Evolutionary conservation across 2,888 invertebrate species (phyloP).

Genomic region (Zaprionus bogoriensis): DNA sequence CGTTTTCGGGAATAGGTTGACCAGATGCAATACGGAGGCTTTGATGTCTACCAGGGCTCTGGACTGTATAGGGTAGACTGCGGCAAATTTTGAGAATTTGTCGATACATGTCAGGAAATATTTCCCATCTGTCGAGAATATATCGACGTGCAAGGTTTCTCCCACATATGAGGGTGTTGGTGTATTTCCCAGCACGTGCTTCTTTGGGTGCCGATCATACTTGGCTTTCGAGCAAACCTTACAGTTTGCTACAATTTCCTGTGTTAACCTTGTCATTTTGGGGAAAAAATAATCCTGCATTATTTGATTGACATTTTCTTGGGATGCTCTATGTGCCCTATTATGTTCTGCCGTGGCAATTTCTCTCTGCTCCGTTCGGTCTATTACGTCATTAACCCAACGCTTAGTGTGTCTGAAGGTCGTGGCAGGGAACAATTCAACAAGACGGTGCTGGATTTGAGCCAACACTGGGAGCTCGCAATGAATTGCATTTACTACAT

Average conservation of each 20-base stretch:
- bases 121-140: neutral
- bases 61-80: neutral
- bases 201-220: neutral
- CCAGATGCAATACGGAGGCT: too few species aligned
- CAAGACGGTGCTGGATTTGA: neutral
- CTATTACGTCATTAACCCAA: neutral
- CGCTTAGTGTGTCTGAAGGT: conserved; percentile 1
- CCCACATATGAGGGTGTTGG: neutral
- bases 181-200: neutral
- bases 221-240: neutral
- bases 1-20: neutral
- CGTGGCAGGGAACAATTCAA: neutral
- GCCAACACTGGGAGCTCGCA: conserved; percentile 3
- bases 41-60: neutral
- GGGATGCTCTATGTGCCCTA: neutral
- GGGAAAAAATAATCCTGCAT: neutral
- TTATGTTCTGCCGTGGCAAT: neutral
- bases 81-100: neutral
- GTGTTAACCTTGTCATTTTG: neutral
- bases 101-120: neutral
- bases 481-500: conserved; percentile 6
- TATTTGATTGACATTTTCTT: neutral
- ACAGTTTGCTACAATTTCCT: neutral
- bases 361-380: neutral
- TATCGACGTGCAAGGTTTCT: neutral